These are phyloP conservation scores for Xylota sylvarum DNA, from an alignment of 2,888 invertebrate genomes.

Conservation along the genomic window DNA sequence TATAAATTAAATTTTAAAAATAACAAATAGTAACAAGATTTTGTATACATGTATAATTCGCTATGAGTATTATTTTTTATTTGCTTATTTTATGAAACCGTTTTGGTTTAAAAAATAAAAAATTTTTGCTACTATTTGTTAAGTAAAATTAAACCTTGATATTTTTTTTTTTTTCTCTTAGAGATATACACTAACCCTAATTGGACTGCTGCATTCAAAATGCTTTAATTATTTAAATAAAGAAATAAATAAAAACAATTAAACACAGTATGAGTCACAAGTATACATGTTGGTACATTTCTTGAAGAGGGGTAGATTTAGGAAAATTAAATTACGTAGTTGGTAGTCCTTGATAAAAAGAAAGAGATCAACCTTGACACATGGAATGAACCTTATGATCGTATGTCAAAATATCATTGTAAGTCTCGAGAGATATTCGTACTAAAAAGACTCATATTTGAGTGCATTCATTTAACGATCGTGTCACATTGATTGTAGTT, in stretches of 20 bases:
- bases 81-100: constrained; percentile 48
- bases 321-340: not conserved
- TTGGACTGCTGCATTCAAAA: constrained; percentile 77
- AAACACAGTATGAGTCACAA: constrained; percentile 63
- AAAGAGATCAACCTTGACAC: not conserved
- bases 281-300: constrained; percentile 34
- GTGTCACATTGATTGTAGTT: no score
- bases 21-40: constrained; percentile 62
- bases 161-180: constrained; percentile 67
- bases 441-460: no score
- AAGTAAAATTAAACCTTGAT: constrained; percentile 50
- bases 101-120: constrained; percentile 35
- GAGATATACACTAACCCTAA: constrained; percentile 72
- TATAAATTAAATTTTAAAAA: constrained; percentile 59
- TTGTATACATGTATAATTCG: constrained; percentile 47
- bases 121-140: constrained; percentile 34
- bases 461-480: no score
- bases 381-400: not conserved
- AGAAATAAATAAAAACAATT: constrained; percentile 37
- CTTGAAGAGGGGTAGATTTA: not conserved
- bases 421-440: not conserved
- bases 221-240: constrained; percentile 61
- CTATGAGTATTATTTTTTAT: constrained; percentile 74
- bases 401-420: not conserved
- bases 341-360: not conserved